Conservation (phyloP, 1,140 invertebrate genomes). For the Sycophaga agraensis region DNA sequence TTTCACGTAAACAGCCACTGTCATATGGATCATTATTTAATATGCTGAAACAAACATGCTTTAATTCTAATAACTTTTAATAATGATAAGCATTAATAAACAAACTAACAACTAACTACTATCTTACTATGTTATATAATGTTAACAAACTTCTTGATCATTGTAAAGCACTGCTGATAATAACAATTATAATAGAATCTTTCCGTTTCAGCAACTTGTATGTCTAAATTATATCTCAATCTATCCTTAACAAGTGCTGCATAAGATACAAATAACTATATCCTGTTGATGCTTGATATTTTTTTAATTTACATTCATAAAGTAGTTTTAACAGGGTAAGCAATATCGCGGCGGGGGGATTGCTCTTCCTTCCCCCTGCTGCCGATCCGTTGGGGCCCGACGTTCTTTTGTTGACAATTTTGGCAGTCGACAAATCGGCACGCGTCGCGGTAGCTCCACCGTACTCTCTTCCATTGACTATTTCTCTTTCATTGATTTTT, state of each 20-base stretch:
- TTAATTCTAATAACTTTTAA: too few relatives aligned
- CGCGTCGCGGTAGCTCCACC: slow-evolving; percentile 79
- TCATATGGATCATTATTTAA: slow-evolving; percentile 85
- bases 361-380: too few relatives aligned
- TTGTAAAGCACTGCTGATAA: slow-evolving; percentile 73
- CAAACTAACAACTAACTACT: too few relatives aligned
- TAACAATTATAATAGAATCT: slow-evolving; percentile 85
- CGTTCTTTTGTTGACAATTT: slow-evolving; percentile 66
- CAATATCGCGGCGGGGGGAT: too few relatives aligned
- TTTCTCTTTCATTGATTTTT: too few relatives aligned
- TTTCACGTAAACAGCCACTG: slow-evolving; percentile 82
- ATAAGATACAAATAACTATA: slow-evolving; percentile 47
- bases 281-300: slow-evolving; percentile 65
- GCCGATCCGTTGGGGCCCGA: too few relatives aligned
- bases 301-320: slow-evolving; percentile 79
- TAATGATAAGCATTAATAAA: too few relatives aligned
- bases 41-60: slow-evolving; percentile 60
- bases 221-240: slow-evolving; percentile 73
- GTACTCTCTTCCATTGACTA: too few relatives aligned
- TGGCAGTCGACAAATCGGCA: slow-evolving; percentile 6
- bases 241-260: slow-evolving; percentile 52
- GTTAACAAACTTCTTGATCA: slow-evolving; percentile 68
- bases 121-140: too few relatives aligned
- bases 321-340: slow-evolving; percentile 69
- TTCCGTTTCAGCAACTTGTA: slow-evolving; percentile 76